Conservation (phyloP, 2,797 vertebrate species). For the Phataginus tetradactyla region DNA sequence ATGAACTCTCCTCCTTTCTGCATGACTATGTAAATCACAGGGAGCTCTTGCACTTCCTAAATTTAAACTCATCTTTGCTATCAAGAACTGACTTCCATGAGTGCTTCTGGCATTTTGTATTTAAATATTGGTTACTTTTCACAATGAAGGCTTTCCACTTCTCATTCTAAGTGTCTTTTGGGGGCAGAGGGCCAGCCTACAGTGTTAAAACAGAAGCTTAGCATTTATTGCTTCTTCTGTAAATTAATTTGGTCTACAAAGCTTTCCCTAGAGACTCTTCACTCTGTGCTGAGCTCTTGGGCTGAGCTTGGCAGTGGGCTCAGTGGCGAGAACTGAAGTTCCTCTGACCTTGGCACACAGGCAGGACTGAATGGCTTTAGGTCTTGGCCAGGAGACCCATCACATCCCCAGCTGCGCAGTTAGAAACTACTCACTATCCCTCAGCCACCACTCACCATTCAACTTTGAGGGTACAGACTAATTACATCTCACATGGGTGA, state of each 20-base stretch:
- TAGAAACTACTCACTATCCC: neutral
- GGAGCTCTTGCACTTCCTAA: neutral
- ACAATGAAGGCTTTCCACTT: neutral
- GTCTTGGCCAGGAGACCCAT: neutral
- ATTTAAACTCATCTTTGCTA: constrained; percentile 30
- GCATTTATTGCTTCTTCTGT: neutral
- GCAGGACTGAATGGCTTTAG: neutral
- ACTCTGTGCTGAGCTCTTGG: neutral
- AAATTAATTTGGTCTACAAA: neutral
- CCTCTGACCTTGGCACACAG: neutral
- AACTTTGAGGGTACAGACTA: neutral
- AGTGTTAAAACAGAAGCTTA: constrained; percentile 42
- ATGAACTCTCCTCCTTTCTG: constrained; percentile 50
- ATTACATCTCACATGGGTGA: neutral
- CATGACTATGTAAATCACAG: neutral
- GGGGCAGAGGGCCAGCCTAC: neutral
- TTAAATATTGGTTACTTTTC: constrained; percentile 47
- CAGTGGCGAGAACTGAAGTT: neutral
- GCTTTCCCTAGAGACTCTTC: neutral
- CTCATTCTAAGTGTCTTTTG: constrained; percentile 6
- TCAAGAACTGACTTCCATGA: neutral
- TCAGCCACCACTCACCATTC: neutral
- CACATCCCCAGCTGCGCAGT: neutral
- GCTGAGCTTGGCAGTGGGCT: neutral
- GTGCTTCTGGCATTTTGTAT: neutral